A percentile compares a stretch with the other conserved stretches of the same genome.
Conservation (phyloP, 2,113 vertebrate genomes). For the Dunckerocampus dactyliophorus region DNA sequence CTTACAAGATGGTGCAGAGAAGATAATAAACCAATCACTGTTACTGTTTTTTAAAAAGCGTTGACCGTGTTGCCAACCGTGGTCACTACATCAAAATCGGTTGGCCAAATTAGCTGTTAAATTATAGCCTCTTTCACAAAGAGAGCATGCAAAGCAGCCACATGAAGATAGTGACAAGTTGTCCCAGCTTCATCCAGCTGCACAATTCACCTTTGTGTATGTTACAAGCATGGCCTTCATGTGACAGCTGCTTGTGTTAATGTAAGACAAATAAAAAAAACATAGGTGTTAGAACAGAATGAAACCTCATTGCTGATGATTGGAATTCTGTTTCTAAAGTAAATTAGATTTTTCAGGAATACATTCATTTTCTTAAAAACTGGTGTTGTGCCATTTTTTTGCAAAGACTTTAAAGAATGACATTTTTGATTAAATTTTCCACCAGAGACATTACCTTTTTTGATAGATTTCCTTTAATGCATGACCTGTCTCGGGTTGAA, state of each 20-base stretch:
- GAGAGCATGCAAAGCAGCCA: too few species aligned
- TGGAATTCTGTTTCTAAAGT: constrained; percentile 54
- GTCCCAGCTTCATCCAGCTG: constrained; percentile 35
- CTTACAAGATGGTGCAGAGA: too few species aligned
- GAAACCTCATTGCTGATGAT: constrained; percentile 49
- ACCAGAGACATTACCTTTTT: constrained; percentile 60
- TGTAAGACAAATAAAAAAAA: constrained; percentile 71
- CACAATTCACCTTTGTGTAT: constrained; percentile 54
- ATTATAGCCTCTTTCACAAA: too few species aligned
- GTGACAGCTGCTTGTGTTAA: constrained; percentile 72
- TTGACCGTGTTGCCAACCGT: too few species aligned
- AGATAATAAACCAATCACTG: too few species aligned
- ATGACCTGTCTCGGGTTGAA: constrained; percentile 47
- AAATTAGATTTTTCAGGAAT: constrained; percentile 59
- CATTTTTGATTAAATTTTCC: constrained; percentile 65
- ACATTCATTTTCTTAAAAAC: constrained; percentile 44
- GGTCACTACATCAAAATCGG: too few species aligned
- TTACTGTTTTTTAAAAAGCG: too few species aligned
- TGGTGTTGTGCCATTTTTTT: constrained; percentile 58
- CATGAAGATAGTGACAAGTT: too few species aligned
- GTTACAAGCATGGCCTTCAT: constrained; percentile 66
- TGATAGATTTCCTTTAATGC: constrained; percentile 60
- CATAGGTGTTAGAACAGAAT: constrained; percentile 21
- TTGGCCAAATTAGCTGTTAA: too few species aligned
- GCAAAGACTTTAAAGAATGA: constrained; percentile 61